phyloP scores from a whole-genome alignment of 2,113 vertebrate genomes.

The Cettia cetti region DNA sequence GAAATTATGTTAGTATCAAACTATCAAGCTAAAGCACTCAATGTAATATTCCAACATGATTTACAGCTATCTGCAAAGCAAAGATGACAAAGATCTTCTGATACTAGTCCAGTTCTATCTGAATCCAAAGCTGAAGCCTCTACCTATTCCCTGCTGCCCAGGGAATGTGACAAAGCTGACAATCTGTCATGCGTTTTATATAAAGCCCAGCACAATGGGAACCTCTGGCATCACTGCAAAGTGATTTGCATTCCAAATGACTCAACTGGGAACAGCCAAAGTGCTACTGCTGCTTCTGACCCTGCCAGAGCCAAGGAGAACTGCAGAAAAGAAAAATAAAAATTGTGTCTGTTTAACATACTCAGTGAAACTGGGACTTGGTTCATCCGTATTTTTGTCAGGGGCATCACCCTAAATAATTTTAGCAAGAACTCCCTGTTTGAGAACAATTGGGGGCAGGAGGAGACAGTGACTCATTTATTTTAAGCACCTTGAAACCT shows the following conservation, averaged over 20 bases:
- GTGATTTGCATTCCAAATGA: conserved; percentile 52
- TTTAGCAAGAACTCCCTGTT: conserved; percentile 45
- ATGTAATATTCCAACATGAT: neutral
- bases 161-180: conserved; percentile 29
- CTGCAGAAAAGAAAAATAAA: conserved; percentile 36
- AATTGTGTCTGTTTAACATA: conserved; percentile 10
- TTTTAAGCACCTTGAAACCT: conserved; percentile 30
- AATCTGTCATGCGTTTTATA: conserved; percentile 25
- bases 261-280: conserved; percentile 46
- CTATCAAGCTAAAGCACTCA: neutral
- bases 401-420: conserved; percentile 61
- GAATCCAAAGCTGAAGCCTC: neutral
- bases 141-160: conserved; percentile 5
- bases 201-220: conserved; percentile 45
- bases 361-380: conserved; percentile 50
- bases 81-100: neutral
- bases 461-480: conserved; percentile 27
- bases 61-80: neutral
- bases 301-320: conserved; percentile 45
- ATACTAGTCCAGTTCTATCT: neutral
- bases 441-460: conserved; percentile 41
- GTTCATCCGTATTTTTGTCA: conserved; percentile 45
- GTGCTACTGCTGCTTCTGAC: conserved; percentile 56
- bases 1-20: neutral
- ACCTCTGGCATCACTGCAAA: conserved; percentile 49